phyloP scores from a whole-genome alignment of 1,140 invertebrate genomes.

The Asobara japonica region DNA sequence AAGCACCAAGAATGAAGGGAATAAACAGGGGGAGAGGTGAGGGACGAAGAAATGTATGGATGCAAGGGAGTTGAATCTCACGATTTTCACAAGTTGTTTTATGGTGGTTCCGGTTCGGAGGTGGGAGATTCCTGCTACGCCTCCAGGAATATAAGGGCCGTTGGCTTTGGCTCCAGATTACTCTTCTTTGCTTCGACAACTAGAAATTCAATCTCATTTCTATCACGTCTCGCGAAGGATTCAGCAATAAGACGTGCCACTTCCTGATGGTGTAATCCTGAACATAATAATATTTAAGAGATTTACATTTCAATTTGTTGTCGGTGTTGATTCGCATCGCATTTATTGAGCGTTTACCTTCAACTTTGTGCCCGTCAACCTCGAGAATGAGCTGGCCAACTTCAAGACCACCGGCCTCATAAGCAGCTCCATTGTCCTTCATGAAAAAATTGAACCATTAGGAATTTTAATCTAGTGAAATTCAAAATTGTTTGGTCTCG shows the following conservation, averaged over 20 bases:
- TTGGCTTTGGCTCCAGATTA: conserved; percentile 87
- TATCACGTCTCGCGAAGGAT: conserved; percentile 86
- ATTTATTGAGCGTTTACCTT: conserved; percentile 72
- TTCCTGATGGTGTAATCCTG: conserved; percentile 76
- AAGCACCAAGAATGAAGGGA: neutral
- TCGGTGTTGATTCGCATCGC: neutral
- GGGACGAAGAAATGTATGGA: neutral
- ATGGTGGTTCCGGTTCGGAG: conserved; percentile 62
- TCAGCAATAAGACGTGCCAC: conserved; percentile 89
- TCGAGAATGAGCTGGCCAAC: conserved; percentile 94
- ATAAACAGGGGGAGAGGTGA: neutral
- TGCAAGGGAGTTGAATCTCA: conserved; percentile 6
- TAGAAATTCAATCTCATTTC: conserved; percentile 88
- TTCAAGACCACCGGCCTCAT: conserved; percentile 88
- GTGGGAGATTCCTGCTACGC: conserved; percentile 77
- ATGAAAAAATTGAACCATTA: conserved; percentile 43
- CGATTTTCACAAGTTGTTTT: conserved; percentile 38
- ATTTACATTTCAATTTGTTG: neutral
- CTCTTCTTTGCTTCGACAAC: conserved; percentile 90
- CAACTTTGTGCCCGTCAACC: conserved; percentile 88
- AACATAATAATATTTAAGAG: neutral
- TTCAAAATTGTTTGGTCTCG: neutral
- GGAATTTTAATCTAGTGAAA: neutral
- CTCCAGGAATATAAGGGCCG: conserved; percentile 86
- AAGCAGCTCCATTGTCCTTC: conserved; percentile 93